Conservation (phyloP, 2,888 invertebrate genomes). For the Cactoblastis cactorum region DNA sequence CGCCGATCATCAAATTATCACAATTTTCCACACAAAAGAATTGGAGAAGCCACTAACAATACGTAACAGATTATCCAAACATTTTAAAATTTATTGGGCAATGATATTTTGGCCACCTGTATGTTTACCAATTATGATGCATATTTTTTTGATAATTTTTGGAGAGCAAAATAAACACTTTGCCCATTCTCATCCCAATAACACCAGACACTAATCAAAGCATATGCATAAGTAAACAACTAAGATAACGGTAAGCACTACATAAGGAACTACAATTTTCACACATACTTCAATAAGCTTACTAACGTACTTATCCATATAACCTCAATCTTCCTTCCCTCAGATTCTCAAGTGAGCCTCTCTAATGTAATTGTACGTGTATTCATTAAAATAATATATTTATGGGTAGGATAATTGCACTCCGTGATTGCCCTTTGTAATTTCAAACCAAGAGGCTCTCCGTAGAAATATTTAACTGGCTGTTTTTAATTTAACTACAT, state of each 20-base stretch:
- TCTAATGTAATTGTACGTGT: constrained; percentile 7
- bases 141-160: constrained; percentile 20
- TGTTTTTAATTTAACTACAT: constrained; percentile 18
- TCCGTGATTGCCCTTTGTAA: constrained; percentile 31
- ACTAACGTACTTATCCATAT: constrained; percentile 18
- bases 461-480: constrained; percentile 27
- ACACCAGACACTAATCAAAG: constrained; percentile 37
- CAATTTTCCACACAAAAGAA: constrained; percentile 42
- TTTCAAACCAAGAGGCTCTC: constrained; percentile 24
- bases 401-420: constrained; percentile 33
- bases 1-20: constrained; percentile 68
- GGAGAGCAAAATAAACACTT: constrained; percentile 27
- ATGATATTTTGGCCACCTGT: constrained; percentile 25
- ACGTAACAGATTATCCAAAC: constrained; percentile 29
- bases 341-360: neutral
- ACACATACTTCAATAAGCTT: constrained; percentile 43
- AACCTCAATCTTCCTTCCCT: constrained; percentile 10
- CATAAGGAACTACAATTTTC: constrained; percentile 43
- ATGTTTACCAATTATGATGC: constrained; percentile 28
- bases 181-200: constrained; percentile 34
- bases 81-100: constrained; percentile 30
- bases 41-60: constrained; percentile 32
- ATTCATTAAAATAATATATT: constrained; percentile 35
- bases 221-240: constrained; percentile 39
- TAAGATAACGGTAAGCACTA: constrained; percentile 44